Evolutionary conservation across 2,113 vertebrate genomes (phyloP).

Genomic region (Alces alces): DNA sequence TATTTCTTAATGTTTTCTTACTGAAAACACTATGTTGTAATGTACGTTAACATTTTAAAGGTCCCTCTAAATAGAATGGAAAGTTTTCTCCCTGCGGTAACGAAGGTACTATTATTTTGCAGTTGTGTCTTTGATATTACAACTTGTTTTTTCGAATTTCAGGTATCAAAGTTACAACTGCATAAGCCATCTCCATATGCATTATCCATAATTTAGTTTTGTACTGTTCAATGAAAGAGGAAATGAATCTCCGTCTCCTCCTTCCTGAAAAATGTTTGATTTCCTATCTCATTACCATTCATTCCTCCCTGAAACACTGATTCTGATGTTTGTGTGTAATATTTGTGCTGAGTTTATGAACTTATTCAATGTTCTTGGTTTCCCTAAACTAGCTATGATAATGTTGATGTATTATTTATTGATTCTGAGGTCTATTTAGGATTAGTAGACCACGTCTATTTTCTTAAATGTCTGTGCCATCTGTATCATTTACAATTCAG

Average conservation of each 20-base stretch:
- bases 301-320: background rate
- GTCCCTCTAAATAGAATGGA: background rate
- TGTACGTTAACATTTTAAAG: background rate
- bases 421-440: background rate
- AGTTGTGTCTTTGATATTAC: background rate
- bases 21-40: background rate
- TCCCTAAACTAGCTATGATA: background rate
- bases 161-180: background rate
- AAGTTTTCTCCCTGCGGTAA: background rate
- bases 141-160: background rate
- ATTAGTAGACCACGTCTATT: background rate
- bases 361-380: background rate
- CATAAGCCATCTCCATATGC: background rate
- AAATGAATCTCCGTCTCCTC: background rate
- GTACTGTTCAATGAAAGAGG: background rate
- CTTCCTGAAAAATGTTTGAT: background rate
- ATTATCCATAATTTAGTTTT: background rate
- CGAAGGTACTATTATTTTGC: background rate
- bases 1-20: background rate
- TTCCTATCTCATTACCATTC: background rate
- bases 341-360: background rate
- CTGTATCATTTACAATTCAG: background rate
- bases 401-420: background rate
- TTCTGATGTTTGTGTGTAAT: background rate
- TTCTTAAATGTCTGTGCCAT: background rate